Conservation (phyloP, 2,888 invertebrate species). For the Diarsia brunnea region DNA sequence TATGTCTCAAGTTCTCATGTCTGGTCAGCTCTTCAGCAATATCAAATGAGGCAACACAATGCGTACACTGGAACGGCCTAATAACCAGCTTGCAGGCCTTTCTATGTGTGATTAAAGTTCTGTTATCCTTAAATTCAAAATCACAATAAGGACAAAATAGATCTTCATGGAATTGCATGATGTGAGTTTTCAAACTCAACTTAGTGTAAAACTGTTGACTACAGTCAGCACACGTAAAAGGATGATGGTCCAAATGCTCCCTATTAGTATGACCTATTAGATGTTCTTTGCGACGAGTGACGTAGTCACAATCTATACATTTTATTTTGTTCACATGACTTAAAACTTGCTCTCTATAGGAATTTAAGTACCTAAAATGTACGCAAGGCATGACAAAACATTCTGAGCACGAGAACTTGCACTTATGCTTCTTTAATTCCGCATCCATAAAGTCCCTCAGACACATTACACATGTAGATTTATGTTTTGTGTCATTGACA, state of each 20-base stretch:
- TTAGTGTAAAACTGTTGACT: conserved; percentile 79
- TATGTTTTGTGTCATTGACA: conserved; percentile 59
- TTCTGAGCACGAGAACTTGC: conserved; percentile 77
- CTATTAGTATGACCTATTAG: conserved; percentile 77
- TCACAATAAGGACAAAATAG: conserved; percentile 77
- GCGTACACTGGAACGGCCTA: conserved; percentile 67
- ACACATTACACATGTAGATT: conserved; percentile 76
- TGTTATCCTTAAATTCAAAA: conserved; percentile 69
- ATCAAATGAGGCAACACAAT: conserved; percentile 76
- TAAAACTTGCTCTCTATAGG: conserved; percentile 75
- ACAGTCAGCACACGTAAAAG: conserved; percentile 77
- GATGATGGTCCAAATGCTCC: conserved; percentile 79
- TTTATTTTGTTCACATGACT: conserved; percentile 70
- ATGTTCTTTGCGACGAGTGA: conserved; percentile 75
- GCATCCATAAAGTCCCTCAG: conserved; percentile 69
- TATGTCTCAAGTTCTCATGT: conserved; percentile 72
- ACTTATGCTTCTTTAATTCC: conserved; percentile 73
- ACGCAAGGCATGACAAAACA: conserved; percentile 76
- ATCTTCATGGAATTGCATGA: conserved; percentile 75
- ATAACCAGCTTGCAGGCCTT: conserved; percentile 69
- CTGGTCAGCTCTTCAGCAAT: conserved; percentile 65
- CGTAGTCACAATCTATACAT: conserved; percentile 79
- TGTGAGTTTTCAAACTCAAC: conserved; percentile 74
- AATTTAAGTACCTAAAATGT: conserved; percentile 76
- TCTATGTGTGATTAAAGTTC: conserved; percentile 68